Evolutionary conservation across 2,113 vertebrate genomes (phyloP).

Genomic region (Galemys pyrenaicus): DNA sequence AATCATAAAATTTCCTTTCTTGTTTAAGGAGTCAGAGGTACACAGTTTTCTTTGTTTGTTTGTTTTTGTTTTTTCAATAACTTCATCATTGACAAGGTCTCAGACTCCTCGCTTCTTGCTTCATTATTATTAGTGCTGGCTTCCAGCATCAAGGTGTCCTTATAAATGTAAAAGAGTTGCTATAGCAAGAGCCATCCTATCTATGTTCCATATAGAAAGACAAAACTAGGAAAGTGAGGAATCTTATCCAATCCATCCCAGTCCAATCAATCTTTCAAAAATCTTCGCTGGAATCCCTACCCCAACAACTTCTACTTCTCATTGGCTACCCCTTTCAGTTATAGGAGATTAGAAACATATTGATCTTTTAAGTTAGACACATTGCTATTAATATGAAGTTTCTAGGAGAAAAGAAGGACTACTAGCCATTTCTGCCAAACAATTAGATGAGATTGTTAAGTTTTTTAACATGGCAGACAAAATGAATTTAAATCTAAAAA

Average conservation of each 20-base stretch:
- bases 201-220: neutral
- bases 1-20: neutral
- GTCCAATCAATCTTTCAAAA: neutral
- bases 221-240: neutral
- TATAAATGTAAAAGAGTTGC: neutral
- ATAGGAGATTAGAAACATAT: neutral
- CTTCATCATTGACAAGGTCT: neutral
- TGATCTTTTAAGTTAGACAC: neutral
- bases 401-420: neutral
- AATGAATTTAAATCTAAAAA: neutral
- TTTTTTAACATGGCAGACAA: neutral
- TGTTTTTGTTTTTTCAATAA: neutral
- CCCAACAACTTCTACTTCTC: neutral
- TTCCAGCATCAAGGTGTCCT: neutral
- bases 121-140: neutral
- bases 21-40: neutral
- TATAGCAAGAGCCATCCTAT: neutral
- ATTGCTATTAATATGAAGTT: neutral
- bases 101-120: neutral
- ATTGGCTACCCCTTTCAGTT: neutral
- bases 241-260: neutral
- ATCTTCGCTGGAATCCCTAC: neutral
- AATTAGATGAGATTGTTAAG: neutral
- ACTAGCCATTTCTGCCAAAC: neutral
- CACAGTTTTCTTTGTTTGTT: too few species aligned